Evolutionary conservation across 1,140 invertebrate genomes (phyloP), one percentile per base, ranked within the genome.

Genomic region (Ips typographus): DNA sequence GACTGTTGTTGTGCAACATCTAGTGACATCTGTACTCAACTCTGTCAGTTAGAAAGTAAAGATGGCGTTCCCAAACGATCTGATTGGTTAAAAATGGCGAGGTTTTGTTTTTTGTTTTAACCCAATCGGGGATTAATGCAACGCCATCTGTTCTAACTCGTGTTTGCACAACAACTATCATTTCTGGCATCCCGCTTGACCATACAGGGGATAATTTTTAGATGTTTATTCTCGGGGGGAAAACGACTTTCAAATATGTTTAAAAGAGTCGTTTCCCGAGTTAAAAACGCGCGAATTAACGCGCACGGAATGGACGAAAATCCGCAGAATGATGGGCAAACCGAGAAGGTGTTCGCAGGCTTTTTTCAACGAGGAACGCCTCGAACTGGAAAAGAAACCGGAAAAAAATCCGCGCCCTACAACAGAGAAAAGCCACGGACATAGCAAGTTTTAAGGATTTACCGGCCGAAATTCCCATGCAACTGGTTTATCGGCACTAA

Each of bases 401-500:
- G 52, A 90, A 92, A 75, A 93, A 98, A 77, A 98, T 99, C 74
- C 85, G 97, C 66, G 89, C 94, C 75, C 83, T 99, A 55, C 98
- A 99, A 78, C 95, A 98, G 76, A 85, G 96, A 63, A 98, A 98
- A 84, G 85, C 90, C 8, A 88, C 88, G n/a, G 94, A 96, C 79
- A 77, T 89, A 49, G 81, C 90, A 22, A 85, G 83, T 60, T 87
- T 90, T 64, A 94, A 95, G 83, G 97, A 99, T 83, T 85, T 99
- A 73, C 98, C 98, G 5, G 87, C 93, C 71, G 94, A 98, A 84
- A 96, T 98, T 76, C 98, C 98, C 3, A 87, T 98, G 79, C 95
- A 97, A 71, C 83, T 98, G 63, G 94, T 98, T n/a, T 8, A 93
- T 99, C 76, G 98, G 98, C 37, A 98, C 95, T 44, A 98, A 98